Percentiles rank a stretch among this genome's conserved stretches.
These are phyloP conservation scores for Lithobius niger DNA, from an alignment of 1,140 invertebrate genomes.

Conservation along the genomic window DNA sequence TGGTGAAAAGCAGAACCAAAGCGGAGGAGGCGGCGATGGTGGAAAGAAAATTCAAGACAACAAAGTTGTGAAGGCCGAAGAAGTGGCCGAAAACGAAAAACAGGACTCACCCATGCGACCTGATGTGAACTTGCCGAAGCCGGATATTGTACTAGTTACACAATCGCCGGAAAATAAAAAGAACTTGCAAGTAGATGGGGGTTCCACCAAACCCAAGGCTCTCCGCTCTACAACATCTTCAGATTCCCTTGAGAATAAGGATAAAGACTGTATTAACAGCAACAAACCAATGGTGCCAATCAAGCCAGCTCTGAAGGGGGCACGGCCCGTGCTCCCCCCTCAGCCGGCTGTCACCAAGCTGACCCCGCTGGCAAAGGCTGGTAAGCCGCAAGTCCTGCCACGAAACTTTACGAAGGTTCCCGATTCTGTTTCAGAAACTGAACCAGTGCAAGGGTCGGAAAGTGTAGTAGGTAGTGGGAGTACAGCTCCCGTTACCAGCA, in stretches of 20 bases:
- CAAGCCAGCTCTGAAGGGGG: conserved; percentile 45
- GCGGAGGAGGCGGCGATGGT: background rate
- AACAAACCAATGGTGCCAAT: conserved; percentile 55
- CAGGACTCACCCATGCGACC: background rate
- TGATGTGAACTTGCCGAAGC: background rate
- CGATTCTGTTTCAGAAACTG: no score
- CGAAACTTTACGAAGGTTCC: conserved; percentile 1
- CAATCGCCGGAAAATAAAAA: conserved; percentile 1
- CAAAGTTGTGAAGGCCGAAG: background rate
- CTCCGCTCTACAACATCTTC: background rate
- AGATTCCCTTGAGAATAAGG: conserved; percentile 5
- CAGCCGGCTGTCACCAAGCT: conserved; percentile 18
- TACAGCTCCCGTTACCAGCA: background rate
- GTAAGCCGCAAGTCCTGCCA: conserved; percentile 7
- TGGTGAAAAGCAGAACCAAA: background rate
- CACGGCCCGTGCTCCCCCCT: conserved; percentile 35
- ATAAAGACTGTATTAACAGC: background rate
- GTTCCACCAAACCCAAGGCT: conserved; percentile 2
- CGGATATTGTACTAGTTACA: conserved; percentile 5
- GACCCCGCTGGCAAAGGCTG: background rate
- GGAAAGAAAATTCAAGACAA: background rate
- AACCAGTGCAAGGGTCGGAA: background rate
- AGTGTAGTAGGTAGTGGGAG: background rate
- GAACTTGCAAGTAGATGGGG: background rate
- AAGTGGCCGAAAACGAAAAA: background rate